Percentiles rank a stretch among this genome's conserved stretches.
Conservation (phyloP, 2,888 invertebrate genomes). For the Stegophylla sp. region DNA sequence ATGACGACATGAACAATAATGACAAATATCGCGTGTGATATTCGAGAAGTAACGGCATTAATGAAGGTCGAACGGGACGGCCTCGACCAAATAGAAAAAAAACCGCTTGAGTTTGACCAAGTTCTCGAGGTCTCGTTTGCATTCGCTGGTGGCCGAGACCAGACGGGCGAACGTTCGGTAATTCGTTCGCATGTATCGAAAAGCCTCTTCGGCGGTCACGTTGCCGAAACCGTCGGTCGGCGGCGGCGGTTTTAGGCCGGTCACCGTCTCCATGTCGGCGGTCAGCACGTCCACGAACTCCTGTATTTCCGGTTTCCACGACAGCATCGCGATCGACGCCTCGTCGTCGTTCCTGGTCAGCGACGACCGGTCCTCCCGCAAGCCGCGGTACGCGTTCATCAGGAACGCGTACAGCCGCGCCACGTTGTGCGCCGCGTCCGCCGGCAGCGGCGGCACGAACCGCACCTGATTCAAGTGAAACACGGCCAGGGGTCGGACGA, state of each 20-base stretch:
- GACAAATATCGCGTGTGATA: too few relatives aligned
- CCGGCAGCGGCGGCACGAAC: neutral
- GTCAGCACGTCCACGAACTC: neutral
- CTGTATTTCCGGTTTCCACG: neutral
- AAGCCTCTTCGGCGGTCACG: neutral
- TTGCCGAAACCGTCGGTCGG: neutral
- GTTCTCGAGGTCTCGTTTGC: constrained; percentile 1
- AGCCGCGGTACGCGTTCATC: neutral
- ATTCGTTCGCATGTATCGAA: constrained; percentile 14
- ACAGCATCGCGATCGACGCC: neutral
- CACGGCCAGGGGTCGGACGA: neutral
- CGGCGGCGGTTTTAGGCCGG: neutral
- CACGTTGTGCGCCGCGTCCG: neutral
- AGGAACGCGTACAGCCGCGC: neutral
- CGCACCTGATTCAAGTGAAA: neutral
- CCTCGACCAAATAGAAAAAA: constrained; percentile 1
- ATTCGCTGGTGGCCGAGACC: neutral
- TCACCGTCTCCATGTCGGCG: neutral
- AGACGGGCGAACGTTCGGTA: constrained; percentile 11
- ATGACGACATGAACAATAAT: too few relatives aligned
- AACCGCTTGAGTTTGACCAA: neutral
- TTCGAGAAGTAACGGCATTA: neutral
- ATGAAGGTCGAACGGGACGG: neutral
- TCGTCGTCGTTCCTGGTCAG: too few relatives aligned
- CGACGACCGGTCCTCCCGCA: neutral